Evolutionary conservation across 2,113 vertebrate species (phyloP).

Genomic region (Rhinichthys klamathensis): DNA sequence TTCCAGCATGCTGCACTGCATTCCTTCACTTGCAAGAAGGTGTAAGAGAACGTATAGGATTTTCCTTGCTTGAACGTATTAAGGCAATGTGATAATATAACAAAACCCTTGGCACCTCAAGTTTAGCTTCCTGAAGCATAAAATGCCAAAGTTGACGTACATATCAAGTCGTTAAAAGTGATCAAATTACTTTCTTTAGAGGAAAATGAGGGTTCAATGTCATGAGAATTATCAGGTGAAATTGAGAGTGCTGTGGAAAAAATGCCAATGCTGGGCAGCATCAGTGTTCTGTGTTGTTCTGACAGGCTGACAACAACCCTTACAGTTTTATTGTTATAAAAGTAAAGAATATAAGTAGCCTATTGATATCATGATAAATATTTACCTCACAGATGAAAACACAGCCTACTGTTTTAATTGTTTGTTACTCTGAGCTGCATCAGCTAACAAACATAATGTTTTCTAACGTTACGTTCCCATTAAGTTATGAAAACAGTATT

Average conservation of each 20-base stretch:
- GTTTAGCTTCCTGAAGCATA: not conserved
- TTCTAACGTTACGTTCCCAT: no score
- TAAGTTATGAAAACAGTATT: no score
- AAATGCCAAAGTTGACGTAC: not conserved
- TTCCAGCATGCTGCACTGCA: slow-evolving; percentile 48
- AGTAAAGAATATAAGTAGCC: not conserved
- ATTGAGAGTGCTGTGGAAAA: not conserved
- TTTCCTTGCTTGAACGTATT: not conserved
- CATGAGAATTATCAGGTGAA: not conserved
- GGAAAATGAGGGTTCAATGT: not conserved
- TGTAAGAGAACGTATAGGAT: not conserved
- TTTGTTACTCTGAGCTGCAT: not conserved
- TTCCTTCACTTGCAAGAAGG: slow-evolving; percentile 43
- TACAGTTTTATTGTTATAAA: not conserved
- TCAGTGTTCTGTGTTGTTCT: no score
- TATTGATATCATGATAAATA: not conserved
- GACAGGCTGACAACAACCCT: not conserved
- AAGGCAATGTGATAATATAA: not conserved
- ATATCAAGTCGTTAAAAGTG: not conserved
- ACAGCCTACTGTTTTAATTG: not conserved
- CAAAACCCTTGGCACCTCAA: not conserved
- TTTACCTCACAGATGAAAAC: slow-evolving; percentile 27
- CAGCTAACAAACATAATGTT: no score
- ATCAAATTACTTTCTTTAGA: not conserved
- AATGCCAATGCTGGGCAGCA: not conserved